Base-by-base conservation (phyloP, 2,888 invertebrate genomes). In the Eupithecia inturbata region DNA sequence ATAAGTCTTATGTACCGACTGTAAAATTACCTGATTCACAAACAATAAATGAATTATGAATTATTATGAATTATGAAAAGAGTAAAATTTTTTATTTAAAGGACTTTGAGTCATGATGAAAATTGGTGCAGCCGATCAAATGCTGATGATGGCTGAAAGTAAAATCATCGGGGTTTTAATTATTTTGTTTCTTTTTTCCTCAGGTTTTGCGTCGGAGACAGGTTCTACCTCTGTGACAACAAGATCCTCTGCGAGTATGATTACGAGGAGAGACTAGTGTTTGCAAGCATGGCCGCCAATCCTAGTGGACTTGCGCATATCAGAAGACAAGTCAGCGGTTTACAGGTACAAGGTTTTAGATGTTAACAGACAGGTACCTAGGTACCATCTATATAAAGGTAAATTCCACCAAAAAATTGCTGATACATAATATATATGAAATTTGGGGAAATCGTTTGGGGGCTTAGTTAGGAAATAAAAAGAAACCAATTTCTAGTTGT, bases 201-300 rank as follows among this genome's bases (percentile, higher is more conserved):
- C 90, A 98, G 98, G 96, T 98, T 98, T 95, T 98, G 98, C 94
- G 98, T 98, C 67, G 98, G 98, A 36, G 98, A 98, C 92, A 96
- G 97, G 86, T 98, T 98, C 92, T 98, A 98, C 93, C 95, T 98
- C 85, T 98, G 97, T 91, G 98, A 98, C 95, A 98, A 98, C 95
- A 98, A 98, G 95, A 98, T 98, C 83, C 96, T 98, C 67, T 98
- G 98, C 95, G 98, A 98, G 92, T 98, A 98, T 93, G 98, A 98
- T 93, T 98, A 98, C 91, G 98, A 98, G 88, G 98, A 98, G 91
- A 93, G 98, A 84, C 96, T 98, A 92, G 97, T 98, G 85, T 98
- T 98, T 89, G 98, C 98, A 70, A 97, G 97, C 89, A 97, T 98
- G 96, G 97, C 97, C 12, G 96, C 97, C 89, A 97, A 97, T 91